phyloP scores from a whole-genome alignment of 2,797 vertebrate species.

The Salmo trutta region DNA sequence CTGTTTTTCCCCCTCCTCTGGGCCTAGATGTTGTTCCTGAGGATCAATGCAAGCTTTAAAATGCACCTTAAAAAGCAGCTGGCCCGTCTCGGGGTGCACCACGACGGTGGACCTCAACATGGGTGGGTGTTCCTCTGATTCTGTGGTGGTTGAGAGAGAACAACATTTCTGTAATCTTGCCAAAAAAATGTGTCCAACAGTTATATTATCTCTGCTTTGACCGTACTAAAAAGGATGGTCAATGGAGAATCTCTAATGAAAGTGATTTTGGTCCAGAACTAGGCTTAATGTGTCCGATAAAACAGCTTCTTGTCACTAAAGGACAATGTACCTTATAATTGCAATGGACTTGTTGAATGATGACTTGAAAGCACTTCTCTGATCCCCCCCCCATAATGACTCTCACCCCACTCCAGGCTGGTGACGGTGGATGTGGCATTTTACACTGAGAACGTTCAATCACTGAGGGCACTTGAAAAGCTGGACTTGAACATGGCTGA shows the following conservation, averaged over 20 bases:
- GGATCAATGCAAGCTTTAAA: slow-evolving; percentile 92
- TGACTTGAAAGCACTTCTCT: neutral
- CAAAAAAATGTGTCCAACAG: too few relatives aligned
- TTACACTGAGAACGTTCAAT: slow-evolving; percentile 95
- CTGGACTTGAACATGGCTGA: slow-evolving; percentile 94
- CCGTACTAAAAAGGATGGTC: neutral
- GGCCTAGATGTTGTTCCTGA: slow-evolving; percentile 88
- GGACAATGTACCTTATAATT: neutral
- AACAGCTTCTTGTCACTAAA: neutral
- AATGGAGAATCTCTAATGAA: neutral
- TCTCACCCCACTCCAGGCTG: slow-evolving; percentile 75
- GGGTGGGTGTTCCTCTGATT: slow-evolving; percentile 72
- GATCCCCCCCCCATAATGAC: too few relatives aligned
- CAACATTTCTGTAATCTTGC: too few relatives aligned
- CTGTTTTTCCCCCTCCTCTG: neutral
- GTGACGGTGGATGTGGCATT: slow-evolving; percentile 96
- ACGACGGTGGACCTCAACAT: slow-evolving; percentile 93
- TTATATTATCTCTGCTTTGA: neutral
- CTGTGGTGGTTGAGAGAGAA: neutral
- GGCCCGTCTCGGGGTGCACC: slow-evolving; percentile 88
- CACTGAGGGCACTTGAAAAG: slow-evolving; percentile 87
- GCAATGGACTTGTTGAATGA: neutral
- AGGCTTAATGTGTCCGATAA: neutral
- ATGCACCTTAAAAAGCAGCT: slow-evolving; percentile 94
- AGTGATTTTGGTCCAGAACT: neutral